Base-by-base conservation (phyloP, 2,888 invertebrate genomes). In the Stratiomys singularior region DNA sequence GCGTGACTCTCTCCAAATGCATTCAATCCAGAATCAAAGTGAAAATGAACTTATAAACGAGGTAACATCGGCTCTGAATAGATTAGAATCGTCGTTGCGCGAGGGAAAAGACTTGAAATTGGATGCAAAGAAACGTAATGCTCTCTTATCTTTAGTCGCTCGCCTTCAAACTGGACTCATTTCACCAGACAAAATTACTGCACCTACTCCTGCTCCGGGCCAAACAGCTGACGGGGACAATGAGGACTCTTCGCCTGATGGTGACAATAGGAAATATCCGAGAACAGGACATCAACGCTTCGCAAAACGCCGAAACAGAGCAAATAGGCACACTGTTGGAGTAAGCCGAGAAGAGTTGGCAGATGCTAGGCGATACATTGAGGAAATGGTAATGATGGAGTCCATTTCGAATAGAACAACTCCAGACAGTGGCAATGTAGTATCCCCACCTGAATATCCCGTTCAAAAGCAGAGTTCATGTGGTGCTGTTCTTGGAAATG, bases 301-400 rank as follows among this genome's bases (percentile, higher is more conserved):
- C 80, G 86, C 85, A 1, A 90, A 91, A 79, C 86, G 90, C 11
- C 89, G 91, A 77, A 89, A 90, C 80, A 90, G 93, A 37, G 90
- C 91, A 79, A 90, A 90, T 66, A 88, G 96, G 0, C 94, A 96
- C 85, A 96, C 96, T 0, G 93, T 96, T 25, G 95, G 94, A 66
- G 95, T 96, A 21, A 94, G 93, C 52, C 90, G 91, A 63, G 94
- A 94, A 84, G 96, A 96, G 83, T 86, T 96, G 28, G 94, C 92
- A 1, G 91, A 93, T 82, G 96, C 96, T 0, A 89, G 95, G 64
- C 90, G 92, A 78, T 90, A 93, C 83, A 91, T 95, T 81, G 93
- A 94, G 85, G 91, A 92, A 82, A 89, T 89, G 84, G 85, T 89
- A 4, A 83, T 89, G 66, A 85, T 88, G 77, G 88, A 88, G 52